Base-by-base conservation (phyloP, 2,888 invertebrate genomes). In the Glaucopsyche alexis region DNA sequence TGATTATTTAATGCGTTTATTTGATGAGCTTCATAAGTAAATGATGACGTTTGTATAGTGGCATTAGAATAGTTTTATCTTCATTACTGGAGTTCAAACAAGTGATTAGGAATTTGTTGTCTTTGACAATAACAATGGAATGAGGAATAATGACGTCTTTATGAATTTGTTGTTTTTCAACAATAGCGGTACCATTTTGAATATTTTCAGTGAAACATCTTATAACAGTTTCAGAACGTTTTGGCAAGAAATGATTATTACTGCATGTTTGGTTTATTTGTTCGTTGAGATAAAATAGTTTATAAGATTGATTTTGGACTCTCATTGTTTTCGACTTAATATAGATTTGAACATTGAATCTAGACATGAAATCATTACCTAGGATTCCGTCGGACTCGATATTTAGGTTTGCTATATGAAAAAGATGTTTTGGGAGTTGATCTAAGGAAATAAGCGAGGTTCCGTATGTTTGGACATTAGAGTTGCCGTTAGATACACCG, bases 311-410 rank as follows among this genome's bases (percentile, higher is more conserved):
- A 72, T 81, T 73, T 0, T 73, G 76, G 2, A 80, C 66, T 42
- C 77, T 74, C 79, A 81, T 80, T 19, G 79, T 79, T 76, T 82
- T 80, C n/a, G 80, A 80, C 75, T 81, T 77, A 6, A 79, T 40
- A 52, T 80, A 79, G 4, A 81, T 77, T 70, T 75, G 74, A 9
- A 74, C 80, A 72, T 81, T 80, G 49, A 80, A 80, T 78, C 80
- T 78, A 3, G 77, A 70, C 81, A 81, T 80, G 64, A 81, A 81
- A 71, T 82, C 80, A 47, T 80, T 81, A 11, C 80, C 80, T 74
- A 80, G 14, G 11, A 81, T 81, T 60, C 80, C 79, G 69, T 80
- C 80, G 29, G 79, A 74, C 66, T 66, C 65, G 0, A 81, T 81
- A 71, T 81, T 80, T 14, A 80, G 45, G 55, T 82, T 74, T 0